Base-by-base conservation (phyloP, 2,888 invertebrate species). In the Chrysolina oricalcia region DNA sequence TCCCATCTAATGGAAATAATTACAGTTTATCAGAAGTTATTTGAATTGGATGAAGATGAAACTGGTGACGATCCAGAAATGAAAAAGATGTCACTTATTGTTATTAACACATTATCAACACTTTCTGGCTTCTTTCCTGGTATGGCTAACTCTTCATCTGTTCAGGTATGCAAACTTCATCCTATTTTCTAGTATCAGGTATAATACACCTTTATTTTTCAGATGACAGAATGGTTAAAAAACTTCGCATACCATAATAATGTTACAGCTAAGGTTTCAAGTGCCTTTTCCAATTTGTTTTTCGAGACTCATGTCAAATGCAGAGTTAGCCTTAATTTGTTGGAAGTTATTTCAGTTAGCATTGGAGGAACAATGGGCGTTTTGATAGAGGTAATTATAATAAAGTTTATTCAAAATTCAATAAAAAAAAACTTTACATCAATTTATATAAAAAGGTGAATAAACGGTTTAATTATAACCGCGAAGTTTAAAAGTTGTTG, bases 281-380 rank as follows among this genome's bases (percentile, higher is more conserved):
- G 85, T 63, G 78, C 79, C 6, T 87, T 89, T 70, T 80, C 88
- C 70, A 85, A 81, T 59, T 84, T 90, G n/a, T 79, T 88, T 23
- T 86, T 89, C 56, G 86, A 85, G 27, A 82, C 86, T 71, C 84
- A 88, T 72, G 75, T 87, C 3, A 87, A 86, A 70, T 87, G 86
- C 74, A 89, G 88, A 81, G 83, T 85, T 19, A 86, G 87, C 74
- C 82, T 88, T 66, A 84, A 85, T 2, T 74, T 90, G 13, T 87
- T 90, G 65, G 89, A 90, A 78, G 87, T 89, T 69, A 81, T 91
- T 65, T 89, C 90, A 35, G 72, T 86, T 17, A 89, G 89, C 76
- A 79, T 91, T 48, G 89, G 89, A 40, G 83, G 86, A 65, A 82
- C 88, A 78, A 85, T 89, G 68, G 91, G 90, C 23, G 86, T 87